Percentiles rank a stretch among this genome's conserved stretches.
phyloP scores from a whole-genome alignment of 2,797 vertebrate species.

The Taeniopygia guttata region DNA sequence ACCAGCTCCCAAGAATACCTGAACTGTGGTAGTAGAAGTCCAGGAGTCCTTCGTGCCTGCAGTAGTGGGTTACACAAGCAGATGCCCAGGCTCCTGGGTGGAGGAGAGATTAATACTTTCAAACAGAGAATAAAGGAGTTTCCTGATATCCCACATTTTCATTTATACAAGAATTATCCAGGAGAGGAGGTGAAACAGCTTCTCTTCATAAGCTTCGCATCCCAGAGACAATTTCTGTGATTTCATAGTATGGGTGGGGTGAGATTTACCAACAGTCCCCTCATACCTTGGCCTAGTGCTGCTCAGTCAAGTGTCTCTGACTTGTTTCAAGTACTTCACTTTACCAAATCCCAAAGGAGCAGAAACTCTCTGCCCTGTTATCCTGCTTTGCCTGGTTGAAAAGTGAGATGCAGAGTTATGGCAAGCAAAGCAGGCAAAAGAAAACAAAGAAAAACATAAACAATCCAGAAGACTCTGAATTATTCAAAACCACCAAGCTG shows the following conservation, averaged over 20 bases:
- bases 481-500: neutral
- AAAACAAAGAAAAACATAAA: neutral
- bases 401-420: neutral
- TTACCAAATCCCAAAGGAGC: neutral
- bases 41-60: neutral
- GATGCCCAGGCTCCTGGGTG: neutral
- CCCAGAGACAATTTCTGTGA: neutral
- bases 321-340: neutral
- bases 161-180: neutral
- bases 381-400: neutral
- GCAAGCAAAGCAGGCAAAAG: neutral
- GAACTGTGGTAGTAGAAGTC: accelerated
- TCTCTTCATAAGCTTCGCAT: neutral
- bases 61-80: neutral
- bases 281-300: accelerated
- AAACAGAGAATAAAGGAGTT: neutral
- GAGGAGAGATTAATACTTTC: neutral
- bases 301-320: neutral
- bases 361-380: neutral
- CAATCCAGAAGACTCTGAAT: neutral
- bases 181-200: neutral
- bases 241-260: neutral
- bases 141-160: neutral
- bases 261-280: neutral
- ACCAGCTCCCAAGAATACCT: neutral